These are phyloP conservation scores for Drosophila lacertosa DNA, from an alignment of 1,140 invertebrate species.

Conservation along the genomic window DNA sequence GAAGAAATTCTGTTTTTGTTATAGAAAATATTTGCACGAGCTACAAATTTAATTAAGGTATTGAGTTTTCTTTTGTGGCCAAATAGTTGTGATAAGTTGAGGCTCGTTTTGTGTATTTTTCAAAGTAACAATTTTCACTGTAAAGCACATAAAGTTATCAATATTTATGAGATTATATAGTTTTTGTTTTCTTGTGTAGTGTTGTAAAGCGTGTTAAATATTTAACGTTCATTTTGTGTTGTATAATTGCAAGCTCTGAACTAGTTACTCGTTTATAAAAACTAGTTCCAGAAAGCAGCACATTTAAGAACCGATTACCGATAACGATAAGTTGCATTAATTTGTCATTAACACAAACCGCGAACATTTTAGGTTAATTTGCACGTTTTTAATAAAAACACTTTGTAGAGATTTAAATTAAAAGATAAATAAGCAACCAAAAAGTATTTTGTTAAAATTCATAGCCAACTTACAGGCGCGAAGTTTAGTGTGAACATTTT, in stretches of 20 bases:
- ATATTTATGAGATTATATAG: too few relatives aligned
- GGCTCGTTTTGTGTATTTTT: too few relatives aligned
- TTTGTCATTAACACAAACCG: too few relatives aligned
- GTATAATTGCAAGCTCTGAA: not conserved
- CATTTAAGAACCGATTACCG: too few relatives aligned
- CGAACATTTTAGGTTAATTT: too few relatives aligned
- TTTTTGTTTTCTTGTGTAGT: not conserved
- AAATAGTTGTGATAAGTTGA: too few relatives aligned
- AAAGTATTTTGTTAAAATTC: constrained; percentile 3
- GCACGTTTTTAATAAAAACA: too few relatives aligned
- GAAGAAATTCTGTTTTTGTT: not conserved
- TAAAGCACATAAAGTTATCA: too few relatives aligned
- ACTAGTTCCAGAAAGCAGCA: too few relatives aligned
- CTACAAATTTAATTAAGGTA: not conserved
- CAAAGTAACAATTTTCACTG: too few relatives aligned
- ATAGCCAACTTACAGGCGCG: constrained; percentile 62
- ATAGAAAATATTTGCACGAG: not conserved
- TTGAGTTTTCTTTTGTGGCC: too few relatives aligned
- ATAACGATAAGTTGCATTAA: not conserved
- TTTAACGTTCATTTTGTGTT: not conserved
- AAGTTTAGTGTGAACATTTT: constrained; percentile 1
- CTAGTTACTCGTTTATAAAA: not conserved
- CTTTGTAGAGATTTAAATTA: too few relatives aligned
- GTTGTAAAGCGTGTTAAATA: not conserved
- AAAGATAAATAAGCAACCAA: not conserved